A percentile compares a stretch with the other conserved stretches of the same genome.
Conservation (phyloP, 2,113 vertebrate genomes). For the Conger conger region DNA sequence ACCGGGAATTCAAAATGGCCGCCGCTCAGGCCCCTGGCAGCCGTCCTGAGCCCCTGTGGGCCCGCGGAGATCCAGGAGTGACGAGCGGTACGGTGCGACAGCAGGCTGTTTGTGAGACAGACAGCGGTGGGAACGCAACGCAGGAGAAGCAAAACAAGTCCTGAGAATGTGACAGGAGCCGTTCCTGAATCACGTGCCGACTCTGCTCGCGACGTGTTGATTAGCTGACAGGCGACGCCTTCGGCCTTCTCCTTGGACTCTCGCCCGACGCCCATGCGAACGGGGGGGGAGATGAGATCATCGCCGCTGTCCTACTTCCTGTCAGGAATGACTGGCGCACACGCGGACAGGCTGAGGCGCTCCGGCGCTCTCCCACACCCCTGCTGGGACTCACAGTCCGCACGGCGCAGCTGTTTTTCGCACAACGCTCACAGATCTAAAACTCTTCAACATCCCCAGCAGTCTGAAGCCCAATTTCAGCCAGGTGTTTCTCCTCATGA, state of each 20-base stretch:
- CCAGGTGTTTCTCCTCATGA: background rate
- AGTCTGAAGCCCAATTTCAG: background rate
- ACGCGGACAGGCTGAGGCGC: background rate
- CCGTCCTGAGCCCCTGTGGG: constrained; percentile 22
- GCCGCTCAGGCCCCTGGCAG: constrained; percentile 47
- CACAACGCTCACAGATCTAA: background rate
- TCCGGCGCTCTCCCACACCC: background rate
- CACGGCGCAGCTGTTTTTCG: background rate
- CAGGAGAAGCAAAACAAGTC: background rate
- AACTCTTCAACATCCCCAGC: background rate
- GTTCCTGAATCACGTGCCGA: background rate
- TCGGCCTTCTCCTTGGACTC: background rate
- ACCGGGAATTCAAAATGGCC: constrained; percentile 46
- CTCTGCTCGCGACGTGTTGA: background rate
- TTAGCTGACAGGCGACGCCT: background rate
- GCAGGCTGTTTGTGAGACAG: background rate
- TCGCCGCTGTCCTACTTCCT: background rate
- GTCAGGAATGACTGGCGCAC: background rate
- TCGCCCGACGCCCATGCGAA: background rate
- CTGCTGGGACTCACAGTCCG: background rate
- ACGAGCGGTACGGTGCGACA: constrained; percentile 19
- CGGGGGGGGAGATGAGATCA: background rate
- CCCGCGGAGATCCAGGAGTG: constrained; percentile 33
- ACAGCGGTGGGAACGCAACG: background rate
- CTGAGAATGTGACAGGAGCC: background rate